A percentile compares a stretch with the other conserved stretches of the same genome.
These are phyloP conservation scores for Melanchra persicariae DNA, from an alignment of 2,888 invertebrate species.

Conservation along the genomic window DNA sequence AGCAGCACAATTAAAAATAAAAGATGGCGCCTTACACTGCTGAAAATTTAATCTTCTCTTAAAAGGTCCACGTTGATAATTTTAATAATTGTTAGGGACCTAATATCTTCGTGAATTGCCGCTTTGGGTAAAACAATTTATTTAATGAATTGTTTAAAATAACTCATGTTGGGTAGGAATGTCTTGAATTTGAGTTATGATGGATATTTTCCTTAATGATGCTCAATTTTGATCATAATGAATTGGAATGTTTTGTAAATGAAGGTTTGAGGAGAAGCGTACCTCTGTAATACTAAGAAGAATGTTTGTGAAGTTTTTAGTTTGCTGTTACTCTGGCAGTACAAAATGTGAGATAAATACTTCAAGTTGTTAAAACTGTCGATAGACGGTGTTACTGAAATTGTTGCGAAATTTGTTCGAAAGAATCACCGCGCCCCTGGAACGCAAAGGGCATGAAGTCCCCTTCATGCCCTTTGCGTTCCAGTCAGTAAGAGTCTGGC, in stretches of 20 bases:
- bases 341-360: too few species aligned
- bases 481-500: too few species aligned
- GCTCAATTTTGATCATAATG: slow-evolving; percentile 34
- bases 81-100: slow-evolving; percentile 67
- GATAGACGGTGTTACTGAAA: too few species aligned
- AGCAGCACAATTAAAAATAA: slow-evolving; percentile 53
- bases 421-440: too few species aligned
- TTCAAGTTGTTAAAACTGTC: too few species aligned
- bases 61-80: slow-evolving; percentile 62
- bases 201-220: slow-evolving; percentile 28
- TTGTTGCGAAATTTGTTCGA: too few species aligned
- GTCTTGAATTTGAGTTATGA: slow-evolving; percentile 28
- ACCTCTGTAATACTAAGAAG: background rate
- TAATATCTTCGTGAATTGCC: slow-evolving; percentile 61
- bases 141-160: slow-evolving; percentile 63
- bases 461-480: too few species aligned
- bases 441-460: too few species aligned
- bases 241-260: slow-evolving; percentile 23
- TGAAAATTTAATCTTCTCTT: slow-evolving; percentile 62
- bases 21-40: slow-evolving; percentile 51
- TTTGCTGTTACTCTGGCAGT: too few species aligned
- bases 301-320: background rate
- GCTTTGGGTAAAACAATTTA: slow-evolving; percentile 58
- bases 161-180: slow-evolving; percentile 27
- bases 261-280: background rate